Evolutionary conservation across 1,140 invertebrate genomes (phyloP), one percentile per base, ranked within the genome.

Genomic region (Brachionus koreanus): DNA sequence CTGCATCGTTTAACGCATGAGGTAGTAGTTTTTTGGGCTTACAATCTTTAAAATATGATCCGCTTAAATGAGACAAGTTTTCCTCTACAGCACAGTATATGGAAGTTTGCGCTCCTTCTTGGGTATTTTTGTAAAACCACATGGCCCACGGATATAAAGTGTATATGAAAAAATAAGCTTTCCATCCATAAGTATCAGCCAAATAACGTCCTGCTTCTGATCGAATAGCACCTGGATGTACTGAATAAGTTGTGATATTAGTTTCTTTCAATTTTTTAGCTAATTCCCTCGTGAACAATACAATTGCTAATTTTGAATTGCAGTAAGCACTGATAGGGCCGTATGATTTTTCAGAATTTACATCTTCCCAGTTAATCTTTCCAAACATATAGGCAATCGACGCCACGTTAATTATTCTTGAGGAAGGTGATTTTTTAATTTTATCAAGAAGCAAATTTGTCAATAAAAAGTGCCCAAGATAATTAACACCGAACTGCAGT

Each of bases 381-480:
- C 19, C 16, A 42, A 46, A n/a, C 13, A 65, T 84, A 84, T 87
- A 86, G 3, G 83, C 12, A 9, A 63, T 37, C 5, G 86, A 86
- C 35, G 86, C 84, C 6, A 87, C 85, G 35, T 84, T 84, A 0
- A 87, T 79, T 37, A 87, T 84, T n/a, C 86, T 77, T 43, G 84
- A 83, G 16, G 81, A 84, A 16, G 84, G 83, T 10, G 83, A 82
- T 83, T 86, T 85, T 82, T 84, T 84, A 23, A 87, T 69, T 43
- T 85, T 83, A 25, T 86, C 85, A 33, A 87, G 77, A 25, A 87
- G 83, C 0, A 93, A 86, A 83, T 91, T 88, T 0, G 94, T 95
- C 2, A 95, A 88, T 4, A 95, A 88, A 86, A 95, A 95, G 61
- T 93, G 94, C 0, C 91, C 87, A 16, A 90, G 83, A 84, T 89